Evolutionary conservation across 1,140 invertebrate genomes (phyloP).

Genomic region (Drosophila arizonae): DNA sequence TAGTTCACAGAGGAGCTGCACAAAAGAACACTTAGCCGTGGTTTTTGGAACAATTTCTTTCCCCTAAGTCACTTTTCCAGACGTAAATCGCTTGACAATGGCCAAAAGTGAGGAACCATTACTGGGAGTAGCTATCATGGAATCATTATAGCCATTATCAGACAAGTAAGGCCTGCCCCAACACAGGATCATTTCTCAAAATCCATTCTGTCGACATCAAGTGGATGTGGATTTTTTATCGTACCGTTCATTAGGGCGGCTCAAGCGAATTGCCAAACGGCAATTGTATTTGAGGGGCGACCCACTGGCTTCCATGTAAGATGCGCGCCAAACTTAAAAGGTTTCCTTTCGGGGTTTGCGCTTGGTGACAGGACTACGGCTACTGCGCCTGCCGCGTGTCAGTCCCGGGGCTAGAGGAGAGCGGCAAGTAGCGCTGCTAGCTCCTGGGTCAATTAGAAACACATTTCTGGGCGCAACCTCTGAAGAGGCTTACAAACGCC

Average conservation of each 20-base stretch:
- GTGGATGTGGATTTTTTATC: conserved; percentile 10
- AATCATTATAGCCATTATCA: neutral
- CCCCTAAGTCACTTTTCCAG: no score
- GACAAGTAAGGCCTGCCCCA: neutral
- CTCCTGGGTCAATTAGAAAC: conserved; percentile 58
- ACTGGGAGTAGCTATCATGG: neutral
- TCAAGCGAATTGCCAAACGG: conserved; percentile 3
- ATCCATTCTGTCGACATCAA: neutral
- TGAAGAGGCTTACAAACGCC: conserved; percentile 77
- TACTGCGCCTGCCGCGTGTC: conserved; percentile 68
- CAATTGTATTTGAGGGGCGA: no score
- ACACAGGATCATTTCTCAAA: conserved; percentile 6
- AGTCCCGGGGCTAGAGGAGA: neutral
- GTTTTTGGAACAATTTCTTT: no score
- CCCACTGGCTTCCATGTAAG: conserved; percentile 69
- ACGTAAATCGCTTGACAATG: no score
- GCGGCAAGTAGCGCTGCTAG: neutral
- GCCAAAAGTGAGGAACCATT: neutral
- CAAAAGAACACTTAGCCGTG: no score
- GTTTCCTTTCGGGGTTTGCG: conserved; percentile 2
- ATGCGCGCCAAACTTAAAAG: conserved; percentile 60
- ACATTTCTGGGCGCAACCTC: conserved; percentile 68
- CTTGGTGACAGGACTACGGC: conserved; percentile 56
- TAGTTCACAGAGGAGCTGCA: no score
- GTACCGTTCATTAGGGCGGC: conserved; percentile 12